phyloP scores from a whole-genome alignment of 1,140 invertebrate species.

The Melanaphis sacchari region DNA sequence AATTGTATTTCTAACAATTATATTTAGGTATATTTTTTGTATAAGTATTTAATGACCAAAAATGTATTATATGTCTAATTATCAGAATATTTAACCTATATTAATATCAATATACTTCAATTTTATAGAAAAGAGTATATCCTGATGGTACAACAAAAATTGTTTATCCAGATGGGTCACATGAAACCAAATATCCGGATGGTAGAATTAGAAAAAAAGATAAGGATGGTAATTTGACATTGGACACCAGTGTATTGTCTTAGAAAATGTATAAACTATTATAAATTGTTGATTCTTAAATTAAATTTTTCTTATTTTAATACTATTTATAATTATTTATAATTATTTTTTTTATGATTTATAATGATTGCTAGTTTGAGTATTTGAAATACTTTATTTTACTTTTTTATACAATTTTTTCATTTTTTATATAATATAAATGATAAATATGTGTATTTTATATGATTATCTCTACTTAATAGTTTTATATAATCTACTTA shows the following conservation, averaged over 20 bases:
- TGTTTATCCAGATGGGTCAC: slow-evolving; percentile 84
- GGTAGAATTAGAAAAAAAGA: slow-evolving; percentile 88
- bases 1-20: no score
- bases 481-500: no score
- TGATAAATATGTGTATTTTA: background rate
- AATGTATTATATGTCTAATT: background rate
- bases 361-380: background rate
- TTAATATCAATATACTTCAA: slow-evolving; percentile 17
- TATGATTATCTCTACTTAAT: background rate
- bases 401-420: background rate
- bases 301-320: background rate
- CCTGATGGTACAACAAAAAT: slow-evolving; percentile 92
- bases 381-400: slow-evolving; percentile 12
- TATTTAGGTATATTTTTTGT: no score
- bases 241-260: slow-evolving; percentile 67
- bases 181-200: slow-evolving; percentile 88
- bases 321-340: background rate
- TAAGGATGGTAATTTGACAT: slow-evolving; percentile 79
- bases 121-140: slow-evolving; percentile 81
- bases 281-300: background rate
- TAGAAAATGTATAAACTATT: background rate
- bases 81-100: background rate
- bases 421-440: background rate
- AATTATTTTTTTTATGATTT: no score
- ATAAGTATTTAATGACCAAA: no score